Conservation (phyloP, 2,113 vertebrate genomes). For the Nematolebias whitei region DNA sequence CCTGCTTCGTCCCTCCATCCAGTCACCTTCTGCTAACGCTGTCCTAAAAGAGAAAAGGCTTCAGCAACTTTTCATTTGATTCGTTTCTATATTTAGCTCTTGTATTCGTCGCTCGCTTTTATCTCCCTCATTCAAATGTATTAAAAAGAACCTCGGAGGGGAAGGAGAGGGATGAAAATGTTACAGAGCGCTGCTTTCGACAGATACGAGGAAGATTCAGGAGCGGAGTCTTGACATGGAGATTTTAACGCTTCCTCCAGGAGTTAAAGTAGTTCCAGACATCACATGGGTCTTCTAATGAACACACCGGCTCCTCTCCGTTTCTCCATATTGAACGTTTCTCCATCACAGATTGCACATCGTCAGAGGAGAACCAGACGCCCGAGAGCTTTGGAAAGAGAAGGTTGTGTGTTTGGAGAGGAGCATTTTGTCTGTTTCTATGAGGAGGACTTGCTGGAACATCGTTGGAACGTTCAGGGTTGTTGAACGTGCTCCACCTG, state of each 20-base stretch:
- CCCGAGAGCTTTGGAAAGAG: background rate
- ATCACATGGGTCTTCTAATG: slow-evolving; percentile 45
- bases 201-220: slow-evolving; percentile 2
- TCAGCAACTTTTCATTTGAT: slow-evolving; percentile 59
- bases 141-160: slow-evolving; percentile 34
- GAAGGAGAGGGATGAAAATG: slow-evolving; percentile 26
- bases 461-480: background rate
- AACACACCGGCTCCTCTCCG: slow-evolving; percentile 35
- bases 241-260: slow-evolving; percentile 37
- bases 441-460: background rate
- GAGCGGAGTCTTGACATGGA: slow-evolving; percentile 5
- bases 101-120: slow-evolving; percentile 51
- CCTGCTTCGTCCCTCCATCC: slow-evolving; percentile 18
- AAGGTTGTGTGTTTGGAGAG: background rate
- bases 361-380: background rate
- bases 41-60: background rate
- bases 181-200: slow-evolving; percentile 7
- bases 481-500: background rate
- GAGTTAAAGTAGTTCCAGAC: slow-evolving; percentile 47
- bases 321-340: slow-evolving; percentile 44
- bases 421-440: background rate
- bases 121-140: slow-evolving; percentile 16
- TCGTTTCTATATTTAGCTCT: slow-evolving; percentile 63
- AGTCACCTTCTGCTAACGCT: slow-evolving; percentile 40
- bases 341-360: slow-evolving; percentile 11